These are phyloP conservation scores for Emydocephalus ijimae DNA, from an alignment of 2,113 vertebrate species.

Conservation along the genomic window DNA sequence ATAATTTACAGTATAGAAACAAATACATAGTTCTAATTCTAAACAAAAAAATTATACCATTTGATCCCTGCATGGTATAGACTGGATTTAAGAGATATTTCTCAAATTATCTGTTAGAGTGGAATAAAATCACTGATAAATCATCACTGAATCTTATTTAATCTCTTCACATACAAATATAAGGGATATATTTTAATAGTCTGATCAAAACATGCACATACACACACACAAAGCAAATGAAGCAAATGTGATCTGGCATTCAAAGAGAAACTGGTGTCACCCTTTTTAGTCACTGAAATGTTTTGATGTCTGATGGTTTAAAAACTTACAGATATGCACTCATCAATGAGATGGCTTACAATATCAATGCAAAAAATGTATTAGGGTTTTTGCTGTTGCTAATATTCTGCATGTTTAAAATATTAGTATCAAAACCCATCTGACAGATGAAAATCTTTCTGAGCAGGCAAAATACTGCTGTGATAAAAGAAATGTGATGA, in stretches of 20 bases:
- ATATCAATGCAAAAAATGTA: slow-evolving; percentile 7
- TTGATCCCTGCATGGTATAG: not conserved
- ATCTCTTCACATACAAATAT: slow-evolving; percentile 37
- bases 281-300: not conserved
- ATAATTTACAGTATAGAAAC: slow-evolving; percentile 8
- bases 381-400: not conserved
- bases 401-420: slow-evolving; percentile 17
- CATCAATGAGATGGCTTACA: not conserved
- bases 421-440: not conserved
- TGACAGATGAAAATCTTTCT: slow-evolving; percentile 16
- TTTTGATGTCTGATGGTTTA: slow-evolving; percentile 7
- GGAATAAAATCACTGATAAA: slow-evolving; percentile 15
- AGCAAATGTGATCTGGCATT: slow-evolving; percentile 10
- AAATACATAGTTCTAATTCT: slow-evolving; percentile 12
- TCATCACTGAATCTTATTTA: not conserved
- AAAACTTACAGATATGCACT: slow-evolving; percentile 18
- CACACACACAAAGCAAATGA: slow-evolving; percentile 1
- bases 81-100: not conserved
- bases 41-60: not conserved
- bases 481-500: slow-evolving; percentile 24
- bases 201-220: not conserved
- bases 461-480: not conserved
- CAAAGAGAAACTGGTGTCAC: slow-evolving; percentile 27
- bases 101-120: slow-evolving; percentile 31
- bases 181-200: slow-evolving; percentile 19